phyloP scores from a whole-genome alignment of 2,113 vertebrate species.

The Gobius niger region DNA sequence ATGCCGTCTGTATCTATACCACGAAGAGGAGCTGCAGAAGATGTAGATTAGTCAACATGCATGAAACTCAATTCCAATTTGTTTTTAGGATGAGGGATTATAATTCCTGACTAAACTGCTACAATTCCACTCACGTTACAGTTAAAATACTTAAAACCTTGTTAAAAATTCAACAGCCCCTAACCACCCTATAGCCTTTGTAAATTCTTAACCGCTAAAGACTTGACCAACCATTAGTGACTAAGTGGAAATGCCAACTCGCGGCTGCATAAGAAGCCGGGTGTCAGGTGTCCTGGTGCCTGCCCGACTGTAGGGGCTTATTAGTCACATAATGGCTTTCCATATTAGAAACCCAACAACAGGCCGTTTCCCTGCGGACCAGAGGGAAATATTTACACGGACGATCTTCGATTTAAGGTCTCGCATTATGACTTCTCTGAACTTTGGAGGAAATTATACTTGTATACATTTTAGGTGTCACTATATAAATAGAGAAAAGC shows the following conservation, averaged over 20 bases:
- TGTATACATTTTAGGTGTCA: too few relatives aligned
- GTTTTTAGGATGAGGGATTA: too few relatives aligned
- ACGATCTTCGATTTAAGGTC: slow-evolving; percentile 24
- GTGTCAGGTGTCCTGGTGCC: slow-evolving; percentile 9
- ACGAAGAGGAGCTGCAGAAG: too few relatives aligned
- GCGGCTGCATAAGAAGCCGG: slow-evolving; percentile 10
- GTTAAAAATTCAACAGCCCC: slow-evolving; percentile 18
- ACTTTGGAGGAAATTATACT: too few relatives aligned
- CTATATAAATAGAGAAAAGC: too few relatives aligned
- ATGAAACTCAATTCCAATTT: too few relatives aligned
- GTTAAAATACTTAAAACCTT: slow-evolving; percentile 7
- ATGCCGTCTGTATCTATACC: too few relatives aligned
- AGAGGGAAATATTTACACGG: slow-evolving; percentile 30
- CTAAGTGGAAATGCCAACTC: slow-evolving; percentile 10
- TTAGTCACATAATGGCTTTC: slow-evolving; percentile 58
- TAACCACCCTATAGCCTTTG: slow-evolving; percentile 10
- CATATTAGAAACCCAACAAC: slow-evolving; percentile 42
- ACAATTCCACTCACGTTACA: background rate
- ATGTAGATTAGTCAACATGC: too few relatives aligned
- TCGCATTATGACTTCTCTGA: background rate
- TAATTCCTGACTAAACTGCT: too few relatives aligned
- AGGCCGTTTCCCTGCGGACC: slow-evolving; percentile 21
- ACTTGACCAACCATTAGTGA: slow-evolving; percentile 9
- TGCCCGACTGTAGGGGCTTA: slow-evolving; percentile 34
- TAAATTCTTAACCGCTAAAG: background rate